Percentiles rank a stretch among this genome's conserved stretches.
Conservation (phyloP, 2,113 vertebrate species). For the Progne subis region DNA sequence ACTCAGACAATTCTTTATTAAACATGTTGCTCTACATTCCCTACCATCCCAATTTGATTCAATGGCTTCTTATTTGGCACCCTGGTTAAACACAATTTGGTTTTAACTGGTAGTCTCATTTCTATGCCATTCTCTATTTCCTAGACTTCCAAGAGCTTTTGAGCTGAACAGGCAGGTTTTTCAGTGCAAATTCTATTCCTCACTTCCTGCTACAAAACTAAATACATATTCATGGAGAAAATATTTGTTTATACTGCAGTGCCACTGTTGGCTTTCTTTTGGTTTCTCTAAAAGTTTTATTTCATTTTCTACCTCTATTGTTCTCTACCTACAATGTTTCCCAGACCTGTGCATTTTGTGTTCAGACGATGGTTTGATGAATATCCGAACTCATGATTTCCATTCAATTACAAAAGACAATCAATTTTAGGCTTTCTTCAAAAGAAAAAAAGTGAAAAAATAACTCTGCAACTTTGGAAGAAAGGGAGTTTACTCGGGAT, state of each 20-base stretch:
- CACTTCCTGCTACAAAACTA: background rate
- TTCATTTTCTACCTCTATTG: background rate
- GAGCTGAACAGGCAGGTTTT: background rate
- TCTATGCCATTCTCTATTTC: background rate
- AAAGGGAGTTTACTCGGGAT: background rate
- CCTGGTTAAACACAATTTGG: background rate
- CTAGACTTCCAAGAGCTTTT: background rate
- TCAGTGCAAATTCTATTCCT: background rate
- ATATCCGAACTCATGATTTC: background rate
- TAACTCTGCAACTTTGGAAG: background rate
- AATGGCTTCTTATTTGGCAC: background rate
- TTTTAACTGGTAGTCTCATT: background rate
- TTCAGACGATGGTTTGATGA: background rate
- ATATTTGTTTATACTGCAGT: background rate
- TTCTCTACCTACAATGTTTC: background rate
- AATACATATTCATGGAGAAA: background rate
- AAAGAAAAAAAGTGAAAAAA: background rate
- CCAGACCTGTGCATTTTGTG: background rate
- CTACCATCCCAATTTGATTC: background rate
- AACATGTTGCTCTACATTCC: background rate
- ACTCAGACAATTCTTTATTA: background rate
- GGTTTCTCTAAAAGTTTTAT: background rate
- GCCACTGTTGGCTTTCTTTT: background rate
- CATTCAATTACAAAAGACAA: background rate
- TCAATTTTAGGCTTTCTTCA: background rate